A percentile compares a stretch with the other conserved stretches of the same genome.
These are phyloP conservation scores for Mycetomoellerius zeteki DNA, from an alignment of 1,140 invertebrate species.

Conservation along the genomic window DNA sequence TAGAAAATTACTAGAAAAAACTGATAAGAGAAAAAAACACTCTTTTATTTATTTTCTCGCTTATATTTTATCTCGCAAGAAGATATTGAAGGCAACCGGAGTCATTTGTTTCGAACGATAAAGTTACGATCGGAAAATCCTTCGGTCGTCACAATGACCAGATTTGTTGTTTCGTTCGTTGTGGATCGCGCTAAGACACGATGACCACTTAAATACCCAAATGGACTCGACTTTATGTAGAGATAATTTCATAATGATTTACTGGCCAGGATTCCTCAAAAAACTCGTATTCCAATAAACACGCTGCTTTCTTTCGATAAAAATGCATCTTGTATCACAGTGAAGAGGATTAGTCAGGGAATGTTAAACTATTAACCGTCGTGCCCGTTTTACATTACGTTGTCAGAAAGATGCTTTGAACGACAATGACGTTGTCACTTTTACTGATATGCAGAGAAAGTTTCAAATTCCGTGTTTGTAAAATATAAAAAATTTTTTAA, in stretches of 20 bases:
- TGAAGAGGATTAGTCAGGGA: slow-evolving; percentile 36
- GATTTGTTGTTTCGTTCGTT: neutral
- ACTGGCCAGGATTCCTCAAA: slow-evolving; percentile 47
- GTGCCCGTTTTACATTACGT: slow-evolving; percentile 14
- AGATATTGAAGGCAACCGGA: slow-evolving; percentile 15
- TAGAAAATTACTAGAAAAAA: neutral
- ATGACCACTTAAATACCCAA: slow-evolving; percentile 75
- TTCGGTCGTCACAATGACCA: neutral
- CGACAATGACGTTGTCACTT: slow-evolving; percentile 11
- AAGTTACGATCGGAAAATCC: neutral
- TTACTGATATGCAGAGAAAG: neutral
- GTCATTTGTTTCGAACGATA: slow-evolving; percentile 59
- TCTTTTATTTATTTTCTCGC: neutral
- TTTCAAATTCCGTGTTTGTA: neutral
- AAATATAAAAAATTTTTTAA: slow-evolving; percentile 44
- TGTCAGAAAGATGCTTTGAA: slow-evolving; percentile 6
- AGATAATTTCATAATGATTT: slow-evolving; percentile 78
- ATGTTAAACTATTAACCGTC: slow-evolving; percentile 11
- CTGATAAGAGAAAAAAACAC: neutral
- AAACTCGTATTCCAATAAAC: slow-evolving; percentile 44
- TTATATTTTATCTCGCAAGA: neutral
- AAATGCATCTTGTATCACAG: slow-evolving; percentile 5
- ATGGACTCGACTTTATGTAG: slow-evolving; percentile 70
- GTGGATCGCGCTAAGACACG: slow-evolving; percentile 13
- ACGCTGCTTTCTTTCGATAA: slow-evolving; percentile 29